Conservation (phyloP, 2,888 invertebrate genomes). For the Oligia latruncula region DNA sequence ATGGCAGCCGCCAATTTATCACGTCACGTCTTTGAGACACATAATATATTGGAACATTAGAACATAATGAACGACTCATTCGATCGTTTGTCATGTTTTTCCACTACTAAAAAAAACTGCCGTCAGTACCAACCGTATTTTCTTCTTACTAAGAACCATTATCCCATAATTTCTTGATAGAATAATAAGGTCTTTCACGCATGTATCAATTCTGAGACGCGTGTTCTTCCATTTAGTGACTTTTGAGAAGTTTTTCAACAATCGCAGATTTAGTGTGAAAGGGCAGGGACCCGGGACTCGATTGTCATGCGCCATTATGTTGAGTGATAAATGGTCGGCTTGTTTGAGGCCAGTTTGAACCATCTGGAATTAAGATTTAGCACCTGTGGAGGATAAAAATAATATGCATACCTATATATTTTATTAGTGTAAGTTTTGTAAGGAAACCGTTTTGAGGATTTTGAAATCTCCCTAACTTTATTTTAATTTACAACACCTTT, state of each 20-base stretch:
- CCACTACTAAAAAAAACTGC: constrained; percentile 59
- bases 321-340: constrained; percentile 63
- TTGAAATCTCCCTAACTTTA: background rate
- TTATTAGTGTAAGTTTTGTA: background rate
- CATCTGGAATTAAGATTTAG: constrained; percentile 45
- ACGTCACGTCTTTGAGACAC: constrained; percentile 81
- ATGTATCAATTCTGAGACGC: constrained; percentile 70
- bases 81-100: constrained; percentile 86
- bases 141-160: constrained; percentile 36
- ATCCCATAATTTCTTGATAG: constrained; percentile 2
- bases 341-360: constrained; percentile 61
- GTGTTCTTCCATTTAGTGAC: constrained; percentile 76
- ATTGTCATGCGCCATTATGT: constrained; percentile 74
- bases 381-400: constrained; percentile 25
- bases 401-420: background rate
- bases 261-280: constrained; percentile 74
- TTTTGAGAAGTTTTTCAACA: constrained; percentile 72
- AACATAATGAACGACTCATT: constrained; percentile 86
- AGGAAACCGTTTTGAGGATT: background rate
- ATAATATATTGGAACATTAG: constrained; percentile 89
- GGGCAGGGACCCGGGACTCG: constrained; percentile 66
- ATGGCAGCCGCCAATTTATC: constrained; percentile 83
- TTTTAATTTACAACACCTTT: background rate
- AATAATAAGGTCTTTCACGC: constrained; percentile 50
- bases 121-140: constrained; percentile 32